phyloP scores from a whole-genome alignment of 2,113 vertebrate species.

The Phoenicopterus ruber region DNA sequence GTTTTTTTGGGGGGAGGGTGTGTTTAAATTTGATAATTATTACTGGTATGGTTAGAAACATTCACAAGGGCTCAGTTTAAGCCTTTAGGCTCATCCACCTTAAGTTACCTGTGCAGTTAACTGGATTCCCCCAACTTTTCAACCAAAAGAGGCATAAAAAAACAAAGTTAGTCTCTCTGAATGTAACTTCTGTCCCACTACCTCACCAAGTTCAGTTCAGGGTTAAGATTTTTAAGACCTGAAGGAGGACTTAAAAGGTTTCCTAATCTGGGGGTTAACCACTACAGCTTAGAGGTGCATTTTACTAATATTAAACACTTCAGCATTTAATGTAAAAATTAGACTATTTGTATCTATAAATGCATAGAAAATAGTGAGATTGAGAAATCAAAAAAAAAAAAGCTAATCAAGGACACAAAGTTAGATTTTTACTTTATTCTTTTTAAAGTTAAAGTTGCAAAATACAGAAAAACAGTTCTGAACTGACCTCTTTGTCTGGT shows the following conservation, averaged over 20 bases:
- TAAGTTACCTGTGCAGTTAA: background rate
- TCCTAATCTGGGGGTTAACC: background rate
- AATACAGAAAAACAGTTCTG: background rate
- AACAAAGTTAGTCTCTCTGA: background rate
- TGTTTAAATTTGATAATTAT: background rate
- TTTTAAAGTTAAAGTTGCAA: background rate
- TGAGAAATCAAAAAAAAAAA: background rate
- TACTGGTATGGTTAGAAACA: background rate
- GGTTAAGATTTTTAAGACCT: background rate
- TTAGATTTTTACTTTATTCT: background rate
- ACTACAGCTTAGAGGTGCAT: background rate
- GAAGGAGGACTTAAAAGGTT: background rate
- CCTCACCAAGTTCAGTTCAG: background rate
- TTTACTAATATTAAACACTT: background rate
- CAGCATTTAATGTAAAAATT: background rate
- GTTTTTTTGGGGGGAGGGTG: too few species aligned
- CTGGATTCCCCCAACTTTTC: background rate
- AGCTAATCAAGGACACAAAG: background rate
- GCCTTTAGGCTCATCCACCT: background rate
- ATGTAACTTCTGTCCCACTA: background rate
- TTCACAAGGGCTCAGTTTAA: background rate
- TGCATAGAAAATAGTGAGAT: background rate
- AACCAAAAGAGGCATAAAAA: background rate
- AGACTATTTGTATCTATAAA: background rate
- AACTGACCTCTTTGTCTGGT: conserved; percentile 87